Base-by-base conservation (phyloP, 2,797 vertebrate genomes). In the Chanos chanos region DNA sequence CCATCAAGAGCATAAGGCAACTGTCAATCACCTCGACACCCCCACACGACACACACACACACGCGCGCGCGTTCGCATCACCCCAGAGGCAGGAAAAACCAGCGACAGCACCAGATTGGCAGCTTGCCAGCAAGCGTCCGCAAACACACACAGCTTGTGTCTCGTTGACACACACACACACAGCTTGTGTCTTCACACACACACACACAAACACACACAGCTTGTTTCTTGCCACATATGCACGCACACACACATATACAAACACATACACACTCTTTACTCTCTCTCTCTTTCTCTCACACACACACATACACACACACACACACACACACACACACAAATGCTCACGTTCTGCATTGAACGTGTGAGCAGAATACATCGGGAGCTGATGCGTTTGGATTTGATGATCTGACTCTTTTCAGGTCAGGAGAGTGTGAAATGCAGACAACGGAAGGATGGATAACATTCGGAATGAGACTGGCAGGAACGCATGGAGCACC, bases 341-440 rank as follows among this genome's bases (percentile, higher is more conserved):
- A 4, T 60, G 45, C 58, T 44, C 37, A 52, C 22, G 15, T n/a
- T n/a, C n/a, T n/a, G n/a, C n/a, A n/a, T n/a, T n/a, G n/a, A n/a
- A n/a, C n/a, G n/a, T 58, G 54, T 16, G 13, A 34, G 31, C 47
- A 53, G 53, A 66, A 24, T 41, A 47, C 50, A 16, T 30, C 28
- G 24, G 31, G 19, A 61, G 49, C 27, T 39, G 50, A 49, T 47
- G 24, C 39, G 58, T 10, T 13, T 25, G 24, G 25, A 44, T 12
- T 10, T 15, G 41, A 55, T 24, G 4, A 66, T 22, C n/a, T n/a
- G n/a, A n/a, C n/a, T n/a, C 61, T 68, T 65, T 61, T 63, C 47
- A 53, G 37, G 51, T 68, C 19, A 65, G 51, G 37, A 15, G 51
- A 59, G 45, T 59, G 61, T 54, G 65, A 71, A 71, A 75, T 66